Evolutionary conservation across 2,797 vertebrate genomes (phyloP), one percentile per base, ranked within the genome.

Genomic region (Enoplosus armatus): DNA sequence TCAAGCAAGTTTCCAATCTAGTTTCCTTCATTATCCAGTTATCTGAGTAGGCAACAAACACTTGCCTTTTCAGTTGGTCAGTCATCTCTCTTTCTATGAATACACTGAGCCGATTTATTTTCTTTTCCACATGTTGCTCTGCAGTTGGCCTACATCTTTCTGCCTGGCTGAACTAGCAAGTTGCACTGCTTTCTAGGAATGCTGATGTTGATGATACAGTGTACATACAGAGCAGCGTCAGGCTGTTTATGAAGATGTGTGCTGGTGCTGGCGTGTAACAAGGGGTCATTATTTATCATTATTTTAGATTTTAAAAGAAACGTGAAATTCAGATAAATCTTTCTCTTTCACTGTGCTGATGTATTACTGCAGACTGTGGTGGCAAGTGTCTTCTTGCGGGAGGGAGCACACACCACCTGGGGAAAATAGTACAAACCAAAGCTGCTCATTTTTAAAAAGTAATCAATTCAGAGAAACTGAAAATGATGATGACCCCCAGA

Each of bases 111-210:
- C 88, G 37, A 76, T 64, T 88, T 88, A 77, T 61, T 89, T 87
- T 90, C 88, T 86, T 63, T 31, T 9, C 76, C 86, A 77, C 69
- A 59, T 89, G 83, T 90, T 93, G 90, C 92, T 89, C 78, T 87
- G 89, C 88, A 85, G 91, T 92, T 92, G 91, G 89, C 91, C 94
- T 91, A 92, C 90, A 93, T 94, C 88, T 92, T 94, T 94, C 94
- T 89, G 89, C 93, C 79, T 90, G 90, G 68, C 80, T 95, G 91
- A 92, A 74, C 86, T 68, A 74, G 87, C 83, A 90, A 90, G 79
- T 88, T 80, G 85, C 66, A 33, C 77, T 67, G 76, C 84, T 89
- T 82, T 91, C 82, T 56, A 90, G 84, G 90, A 93, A 89, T 80
- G 83, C 82, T 79, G 88, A 89, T 85, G 83, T 76, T 76, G 79